phyloP scores from a whole-genome alignment of 2,113 vertebrate species.

The Chaetodon trifascialis region DNA sequence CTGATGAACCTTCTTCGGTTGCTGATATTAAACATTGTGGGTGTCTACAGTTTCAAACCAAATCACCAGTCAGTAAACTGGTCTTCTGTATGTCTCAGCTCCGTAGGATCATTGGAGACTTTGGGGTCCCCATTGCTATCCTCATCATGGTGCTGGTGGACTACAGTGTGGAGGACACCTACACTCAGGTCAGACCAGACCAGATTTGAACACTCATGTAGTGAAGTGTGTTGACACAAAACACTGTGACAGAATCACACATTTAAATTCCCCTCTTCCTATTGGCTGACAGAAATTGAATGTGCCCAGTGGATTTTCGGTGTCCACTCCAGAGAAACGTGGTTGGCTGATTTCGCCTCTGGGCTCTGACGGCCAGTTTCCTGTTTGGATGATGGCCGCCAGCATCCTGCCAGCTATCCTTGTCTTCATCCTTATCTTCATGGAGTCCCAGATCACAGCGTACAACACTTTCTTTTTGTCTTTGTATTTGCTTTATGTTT shows the following conservation, averaged over 20 bases:
- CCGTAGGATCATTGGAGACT: conserved; percentile 94
- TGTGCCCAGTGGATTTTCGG: conserved; percentile 92
- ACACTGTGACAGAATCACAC: not conserved
- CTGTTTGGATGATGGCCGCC: conserved; percentile 96
- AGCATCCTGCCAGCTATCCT: conserved; percentile 91
- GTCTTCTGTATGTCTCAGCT: conserved; percentile 81
- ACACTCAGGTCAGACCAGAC: conserved; percentile 87
- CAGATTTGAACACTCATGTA: not conserved
- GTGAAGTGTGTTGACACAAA: not conserved
- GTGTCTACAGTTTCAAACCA: not conserved
- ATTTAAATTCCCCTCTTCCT: not conserved
- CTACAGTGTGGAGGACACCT: conserved; percentile 91
- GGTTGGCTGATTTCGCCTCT: conserved; percentile 94
- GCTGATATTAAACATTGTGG: not conserved
- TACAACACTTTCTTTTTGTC: conserved; percentile 64
- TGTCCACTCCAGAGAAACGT: conserved; percentile 90
- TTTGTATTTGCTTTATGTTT: not conserved
- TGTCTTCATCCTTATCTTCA: conserved; percentile 97
- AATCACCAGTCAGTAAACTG: not conserved
- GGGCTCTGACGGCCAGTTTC: conserved; percentile 87
- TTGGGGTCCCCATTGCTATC: conserved; percentile 95
- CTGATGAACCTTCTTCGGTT: too few relatives aligned
- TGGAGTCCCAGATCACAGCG: conserved; percentile 99
- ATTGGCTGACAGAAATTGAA: conserved; percentile 88
- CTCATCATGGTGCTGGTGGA: conserved; percentile 96